Conservation (phyloP, 1,140 invertebrate genomes). For the Laodelphax striatellus region DNA sequence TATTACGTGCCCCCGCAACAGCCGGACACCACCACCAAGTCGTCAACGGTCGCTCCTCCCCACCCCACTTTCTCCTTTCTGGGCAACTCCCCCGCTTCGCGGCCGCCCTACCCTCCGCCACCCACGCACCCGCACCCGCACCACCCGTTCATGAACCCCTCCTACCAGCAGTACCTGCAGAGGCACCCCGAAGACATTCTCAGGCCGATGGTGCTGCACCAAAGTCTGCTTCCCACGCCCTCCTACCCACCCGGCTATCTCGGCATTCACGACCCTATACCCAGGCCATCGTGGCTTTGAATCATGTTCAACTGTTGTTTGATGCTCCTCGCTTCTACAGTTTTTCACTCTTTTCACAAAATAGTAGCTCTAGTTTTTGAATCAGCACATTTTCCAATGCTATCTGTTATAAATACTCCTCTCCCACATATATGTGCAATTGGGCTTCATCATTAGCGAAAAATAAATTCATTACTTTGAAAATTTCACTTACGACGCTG, state of each 20-base stretch:
- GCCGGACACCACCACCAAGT: slow-evolving; percentile 34
- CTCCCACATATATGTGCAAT: too few species aligned
- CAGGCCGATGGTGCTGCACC: slow-evolving; percentile 40
- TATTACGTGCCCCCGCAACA: slow-evolving; percentile 19
- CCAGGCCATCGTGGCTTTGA: slow-evolving; percentile 39
- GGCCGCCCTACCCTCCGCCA: slow-evolving; percentile 35
- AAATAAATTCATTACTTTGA: too few species aligned
- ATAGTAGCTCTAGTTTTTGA: too few species aligned
- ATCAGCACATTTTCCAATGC: too few species aligned
- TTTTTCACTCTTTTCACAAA: too few species aligned
- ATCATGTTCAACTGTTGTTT: not conserved
- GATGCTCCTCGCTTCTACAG: too few species aligned
- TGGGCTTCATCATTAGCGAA: too few species aligned
- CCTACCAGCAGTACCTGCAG: slow-evolving; percentile 57
- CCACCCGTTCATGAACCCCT: slow-evolving; percentile 34
- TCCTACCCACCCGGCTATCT: slow-evolving; percentile 43
- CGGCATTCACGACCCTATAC: slow-evolving; percentile 52
- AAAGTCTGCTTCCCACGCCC: slow-evolving; percentile 40
- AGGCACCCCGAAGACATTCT: slow-evolving; percentile 43
- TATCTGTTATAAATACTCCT: too few species aligned
- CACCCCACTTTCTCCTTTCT: slow-evolving; percentile 35
- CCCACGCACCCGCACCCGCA: slow-evolving; percentile 30
- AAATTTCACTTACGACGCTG: too few species aligned
- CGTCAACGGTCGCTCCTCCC: slow-evolving; percentile 28
- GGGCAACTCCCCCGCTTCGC: slow-evolving; percentile 34